Base-by-base conservation (phyloP, 1,140 invertebrate species). In the Contarinia nasturtii region DNA sequence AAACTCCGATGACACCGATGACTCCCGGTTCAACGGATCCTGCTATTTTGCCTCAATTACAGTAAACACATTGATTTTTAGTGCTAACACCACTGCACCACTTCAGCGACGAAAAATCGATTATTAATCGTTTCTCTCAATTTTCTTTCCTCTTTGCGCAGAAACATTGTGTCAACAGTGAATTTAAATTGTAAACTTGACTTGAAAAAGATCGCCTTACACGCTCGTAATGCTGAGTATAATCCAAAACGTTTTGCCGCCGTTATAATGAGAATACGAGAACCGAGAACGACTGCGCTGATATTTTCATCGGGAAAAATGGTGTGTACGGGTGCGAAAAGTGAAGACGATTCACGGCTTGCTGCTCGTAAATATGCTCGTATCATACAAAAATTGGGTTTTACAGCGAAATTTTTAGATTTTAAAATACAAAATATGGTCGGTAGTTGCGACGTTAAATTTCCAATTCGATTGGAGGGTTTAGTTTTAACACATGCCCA, bases 391-490 rank as follows among this genome's bases (percentile, higher is more conserved):
- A 98, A 98, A 67, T 69, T 99, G 20, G 94, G 93, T 48, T 98
- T 97, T 74, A 75, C 79, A 20, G 94, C 94, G 7, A 98, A 98
- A 67, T 99, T 99, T 67, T 73, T 95, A 44, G 93, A 99, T 60
- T 99, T 99, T 62, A 99, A 98, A 75, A 95, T 99, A 54, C 95
- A 99, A 71, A 99, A 99, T 63, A 99, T 99, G 92, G 96, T 99
- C 38, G 96, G 93, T 11, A 97, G 90, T 59, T 98, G 93, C 71
- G 95, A 99, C 71, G 93, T 99, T 0, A 96, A 95, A 65, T 99
- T 99, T 70, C 93, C 94, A 5, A 98, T 99, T 53, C 78, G 93
- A 58, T 69, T 99, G 42, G 96, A 99, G 74, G 93, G 92, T 46
- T 72, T 99, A 43, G 91, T 96, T 43, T 70, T 98, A 17, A 95